phyloP scores from a whole-genome alignment of 2,797 vertebrate species.

The Characodon lateralis region DNA sequence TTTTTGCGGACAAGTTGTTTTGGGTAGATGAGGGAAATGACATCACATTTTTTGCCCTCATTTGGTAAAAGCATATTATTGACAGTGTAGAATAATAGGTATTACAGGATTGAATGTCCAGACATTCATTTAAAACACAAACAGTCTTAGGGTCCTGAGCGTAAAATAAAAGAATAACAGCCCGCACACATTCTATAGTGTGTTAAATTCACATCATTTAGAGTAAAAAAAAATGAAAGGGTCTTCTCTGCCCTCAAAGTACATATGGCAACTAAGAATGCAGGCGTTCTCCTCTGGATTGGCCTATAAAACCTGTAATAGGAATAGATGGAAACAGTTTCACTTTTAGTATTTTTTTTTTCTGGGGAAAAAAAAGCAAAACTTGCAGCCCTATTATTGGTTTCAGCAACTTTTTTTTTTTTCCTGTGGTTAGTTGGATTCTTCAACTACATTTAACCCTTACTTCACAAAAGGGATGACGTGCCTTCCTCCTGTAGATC shows the following conservation, averaged over 20 bases:
- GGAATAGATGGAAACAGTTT: constrained; percentile 17
- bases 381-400: constrained; percentile 35
- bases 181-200: constrained; percentile 23
- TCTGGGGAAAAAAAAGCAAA: constrained; percentile 9
- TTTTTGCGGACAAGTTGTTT: constrained; percentile 38
- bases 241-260: constrained; percentile 4
- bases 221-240: not conserved
- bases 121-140: constrained; percentile 61
- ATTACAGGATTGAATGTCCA: constrained; percentile 31
- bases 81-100: constrained; percentile 21
- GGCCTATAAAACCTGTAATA: not conserved
- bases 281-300: not conserved
- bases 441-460: constrained; percentile 22
- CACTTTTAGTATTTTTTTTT: not conserved
- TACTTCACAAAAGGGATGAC: constrained; percentile 24
- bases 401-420: constrained; percentile 23
- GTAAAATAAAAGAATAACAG: constrained; percentile 34
- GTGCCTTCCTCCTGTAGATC: constrained; percentile 23
- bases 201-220: not conserved
- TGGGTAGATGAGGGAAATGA: constrained; percentile 27
- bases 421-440: constrained; percentile 14
- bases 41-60: constrained; percentile 28
- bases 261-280: not conserved
- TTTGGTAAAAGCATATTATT: constrained; percentile 39
- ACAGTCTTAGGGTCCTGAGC: constrained; percentile 71